Evolutionary conservation across 2,797 vertebrate genomes (phyloP).

Genomic region (Lithobates pipiens): DNA sequence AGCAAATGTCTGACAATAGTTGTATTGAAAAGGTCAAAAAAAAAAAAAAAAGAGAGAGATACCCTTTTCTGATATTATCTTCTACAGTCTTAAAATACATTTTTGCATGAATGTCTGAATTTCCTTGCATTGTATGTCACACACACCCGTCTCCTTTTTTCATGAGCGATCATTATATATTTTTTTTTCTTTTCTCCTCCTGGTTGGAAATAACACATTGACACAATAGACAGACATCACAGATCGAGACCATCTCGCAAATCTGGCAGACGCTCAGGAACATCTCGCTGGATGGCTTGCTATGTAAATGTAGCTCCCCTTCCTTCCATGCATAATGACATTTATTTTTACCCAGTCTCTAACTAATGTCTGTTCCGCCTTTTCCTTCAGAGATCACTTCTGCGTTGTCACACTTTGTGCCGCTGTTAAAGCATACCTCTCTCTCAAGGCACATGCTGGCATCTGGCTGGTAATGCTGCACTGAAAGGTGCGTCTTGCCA

Average conservation of each 20-base stretch:
- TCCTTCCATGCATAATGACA: constrained; percentile 39
- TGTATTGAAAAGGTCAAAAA: constrained; percentile 3
- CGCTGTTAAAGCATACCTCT: neutral
- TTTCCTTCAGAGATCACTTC: constrained; percentile 29
- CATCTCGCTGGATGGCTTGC: constrained; percentile 8
- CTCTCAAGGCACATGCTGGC: neutral
- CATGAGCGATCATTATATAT: constrained; percentile 8
- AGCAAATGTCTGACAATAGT: neutral
- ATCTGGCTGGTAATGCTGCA: neutral
- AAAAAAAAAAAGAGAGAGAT: neutral
- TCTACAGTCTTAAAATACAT: neutral
- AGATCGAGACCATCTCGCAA: constrained; percentile 24
- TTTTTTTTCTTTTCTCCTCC: neutral
- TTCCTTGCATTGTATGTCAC: neutral
- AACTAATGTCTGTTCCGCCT: constrained; percentile 22
- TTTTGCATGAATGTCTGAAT: neutral
- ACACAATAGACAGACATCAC: constrained; percentile 39
- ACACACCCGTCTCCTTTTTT: constrained; percentile 7
- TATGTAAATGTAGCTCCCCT: constrained; percentile 30
- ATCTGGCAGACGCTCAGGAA: constrained; percentile 9
- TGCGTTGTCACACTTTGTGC: neutral
- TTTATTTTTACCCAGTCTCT: constrained; percentile 32
- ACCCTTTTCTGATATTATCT: constrained; percentile 2
- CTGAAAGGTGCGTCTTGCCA: neutral
- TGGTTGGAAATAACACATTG: neutral